A percentile compares a stretch with the other conserved stretches of the same genome.
phyloP scores from a whole-genome alignment of 2,113 vertebrate species.

The Mustelus asterias region DNA sequence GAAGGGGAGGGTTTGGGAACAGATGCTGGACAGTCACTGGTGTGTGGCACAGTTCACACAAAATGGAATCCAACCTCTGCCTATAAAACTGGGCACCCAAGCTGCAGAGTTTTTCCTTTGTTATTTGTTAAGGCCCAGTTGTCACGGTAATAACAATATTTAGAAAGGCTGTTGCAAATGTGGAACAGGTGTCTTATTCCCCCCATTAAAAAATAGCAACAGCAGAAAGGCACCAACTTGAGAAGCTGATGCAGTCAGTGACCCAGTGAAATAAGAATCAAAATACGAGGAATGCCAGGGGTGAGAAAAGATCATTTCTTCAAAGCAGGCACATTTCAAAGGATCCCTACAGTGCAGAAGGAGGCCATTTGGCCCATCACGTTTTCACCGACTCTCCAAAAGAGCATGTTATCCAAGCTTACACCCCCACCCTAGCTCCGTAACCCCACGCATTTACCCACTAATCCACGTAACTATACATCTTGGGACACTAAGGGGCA shows the following conservation, averaged over 20 bases:
- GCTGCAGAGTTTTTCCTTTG: not conserved
- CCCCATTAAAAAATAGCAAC: not conserved
- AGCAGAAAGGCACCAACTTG: not conserved
- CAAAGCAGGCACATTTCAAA: not conserved
- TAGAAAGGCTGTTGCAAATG: not conserved
- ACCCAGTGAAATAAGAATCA: not conserved
- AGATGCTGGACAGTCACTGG: not conserved
- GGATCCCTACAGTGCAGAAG: too few species aligned
- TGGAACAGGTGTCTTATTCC: not conserved
- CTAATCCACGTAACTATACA: too few species aligned
- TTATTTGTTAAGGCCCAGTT: not conserved
- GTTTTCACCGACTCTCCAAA: too few species aligned
- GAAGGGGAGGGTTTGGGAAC: not conserved
- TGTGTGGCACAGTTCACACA: not conserved
- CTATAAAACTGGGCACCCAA: not conserved
- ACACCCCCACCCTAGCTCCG: too few species aligned
- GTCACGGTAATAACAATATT: not conserved
- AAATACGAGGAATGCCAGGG: not conserved
- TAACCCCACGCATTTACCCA: too few species aligned
- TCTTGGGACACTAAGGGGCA: too few species aligned
- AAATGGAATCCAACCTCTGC: not conserved
- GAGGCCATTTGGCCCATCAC: too few species aligned
- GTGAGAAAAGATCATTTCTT: not conserved
- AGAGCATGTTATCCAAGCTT: too few species aligned
- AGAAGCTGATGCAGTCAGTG: not conserved